Evolutionary conservation across 2,888 invertebrate species (phyloP), one percentile per base, ranked within the genome.

Genomic region (Drosophila seclusa): DNA sequence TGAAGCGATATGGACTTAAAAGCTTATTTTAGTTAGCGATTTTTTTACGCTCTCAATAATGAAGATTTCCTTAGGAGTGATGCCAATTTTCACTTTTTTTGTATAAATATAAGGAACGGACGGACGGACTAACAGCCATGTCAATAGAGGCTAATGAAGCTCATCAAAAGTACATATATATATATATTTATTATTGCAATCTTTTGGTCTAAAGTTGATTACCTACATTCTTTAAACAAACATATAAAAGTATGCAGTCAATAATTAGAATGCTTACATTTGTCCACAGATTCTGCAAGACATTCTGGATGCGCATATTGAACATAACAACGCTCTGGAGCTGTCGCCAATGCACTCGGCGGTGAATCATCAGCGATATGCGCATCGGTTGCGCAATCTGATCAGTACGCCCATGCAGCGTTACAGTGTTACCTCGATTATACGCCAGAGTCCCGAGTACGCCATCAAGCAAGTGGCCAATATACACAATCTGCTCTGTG

Each of bases 401-500:
- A 83, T 89, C 0, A 83, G 83, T 48, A 80, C 79, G 0, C 83
- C 86, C 5, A 81, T 91, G 73, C 67, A 82, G 31, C 85, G 91
- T 2, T 92, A 89, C 72, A 89, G 87, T 59, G 85, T 92, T 16
- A 91, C 91, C 58, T 92, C 92, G 4, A 76, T 91, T 2, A 90
- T 92, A 59, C 90, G 91, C 5, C 89, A 90, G 66, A 91, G 88
- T 74, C 91, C 90, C 0, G 87, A 89, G 24, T 85, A 81, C 4
- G 87, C 91, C 27, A 79, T 92, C 4, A 92, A 91, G 58, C 91
- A 92, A 76, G 89, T 92, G 50, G 87, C 91, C 18, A 91, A 90
- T 53, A 87, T 92, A 21, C 92, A 92, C 66, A 92, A 92, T 73
- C 68, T 91, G 6, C 81, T 92, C 7, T 92, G 92, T 52, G 92